A percentile compares a stretch with the other conserved stretches of the same genome.
These are phyloP conservation scores for Uloborus diversus DNA, from an alignment of 1,140 invertebrate species.

Conservation along the genomic window DNA sequence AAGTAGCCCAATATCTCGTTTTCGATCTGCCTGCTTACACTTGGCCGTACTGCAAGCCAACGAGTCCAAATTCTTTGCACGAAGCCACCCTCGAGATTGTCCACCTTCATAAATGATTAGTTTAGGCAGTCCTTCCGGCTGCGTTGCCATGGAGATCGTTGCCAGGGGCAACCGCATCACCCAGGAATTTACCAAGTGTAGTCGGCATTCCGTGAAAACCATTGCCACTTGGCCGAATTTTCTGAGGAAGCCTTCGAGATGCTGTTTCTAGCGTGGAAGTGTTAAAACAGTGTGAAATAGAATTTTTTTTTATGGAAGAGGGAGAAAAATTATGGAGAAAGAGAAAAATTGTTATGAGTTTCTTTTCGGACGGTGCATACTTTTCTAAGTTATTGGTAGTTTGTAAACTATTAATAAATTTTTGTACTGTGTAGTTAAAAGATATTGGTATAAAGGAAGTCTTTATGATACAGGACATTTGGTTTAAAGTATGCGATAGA, in stretches of 20 bases:
- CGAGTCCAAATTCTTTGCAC: constrained; percentile 20
- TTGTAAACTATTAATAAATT: too few relatives aligned
- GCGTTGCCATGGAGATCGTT: constrained; percentile 36
- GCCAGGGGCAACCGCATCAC: constrained; percentile 40
- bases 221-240: not conserved
- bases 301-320: too few relatives aligned
- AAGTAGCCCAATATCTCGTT: too few relatives aligned
- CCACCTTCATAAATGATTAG: constrained; percentile 55
- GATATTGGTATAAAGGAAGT: too few relatives aligned
- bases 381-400: too few relatives aligned
- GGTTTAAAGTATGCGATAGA: too few relatives aligned
- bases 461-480: too few relatives aligned
- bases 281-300: constrained; percentile 6
- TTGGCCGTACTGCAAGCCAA: not conserved
- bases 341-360: too few relatives aligned
- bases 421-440: too few relatives aligned
- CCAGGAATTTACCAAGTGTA: constrained; percentile 13
- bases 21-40: too few relatives aligned
- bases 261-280: not conserved
- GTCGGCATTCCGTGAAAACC: constrained; percentile 34
- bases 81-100: constrained; percentile 15
- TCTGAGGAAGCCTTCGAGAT: not conserved
- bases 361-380: too few relatives aligned
- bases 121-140: constrained; percentile 25
- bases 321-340: too few relatives aligned